Evolutionary conservation across 2,888 invertebrate species (phyloP), one percentile per base, ranked within the genome.

Genomic region (Tortricodes alternella): DNA sequence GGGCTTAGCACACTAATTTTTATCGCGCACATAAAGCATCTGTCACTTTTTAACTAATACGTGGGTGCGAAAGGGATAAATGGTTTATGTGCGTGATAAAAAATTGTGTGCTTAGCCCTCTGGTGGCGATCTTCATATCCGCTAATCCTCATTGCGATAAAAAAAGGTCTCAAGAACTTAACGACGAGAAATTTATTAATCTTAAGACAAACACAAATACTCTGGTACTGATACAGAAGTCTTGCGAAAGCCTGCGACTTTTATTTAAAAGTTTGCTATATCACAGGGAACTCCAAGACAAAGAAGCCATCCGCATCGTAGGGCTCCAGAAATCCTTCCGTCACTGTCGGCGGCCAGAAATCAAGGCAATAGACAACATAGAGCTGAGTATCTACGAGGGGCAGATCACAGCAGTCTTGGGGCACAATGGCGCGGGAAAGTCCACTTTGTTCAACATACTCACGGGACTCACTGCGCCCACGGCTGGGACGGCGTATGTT

Each of bases 341-440:
- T 1, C 92, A 93, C 61, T 94, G 94, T 67, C 92, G 94, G 0
- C 92, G 92, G 58, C 92, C 94, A 0, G 94, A 94, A 73, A 85
- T 94, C 4, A 94, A 94, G 67, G 95, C 95, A 0, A 93, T 96
- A 0, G 95, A 95, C 65, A 95, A 94, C 2, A 94, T 96, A 27
- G 95, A 95, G 75, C 81, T 96, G 55, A 95, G 95, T 53, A 95
- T 97, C 61, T 97, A 96, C 83, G 96, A 96, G 76, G 96, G 91
- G 0, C 96, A 97, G 80, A 96, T 97, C 60, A 97, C 96, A 0
- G 96, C 96, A 0, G 94, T 97, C 16, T 83, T 97, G 58, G 97
- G 96, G 0, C 96, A 96, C 70, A 97, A 97, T 71, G 96, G 96
- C 0, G 96, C 97, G 29, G 97, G 97, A 3, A 97, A 97, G 81